Evolutionary conservation across 2,797 vertebrate genomes (phyloP), one percentile per base, ranked within the genome.

Genomic region (Oryzias dopingdopingensis): DNA sequence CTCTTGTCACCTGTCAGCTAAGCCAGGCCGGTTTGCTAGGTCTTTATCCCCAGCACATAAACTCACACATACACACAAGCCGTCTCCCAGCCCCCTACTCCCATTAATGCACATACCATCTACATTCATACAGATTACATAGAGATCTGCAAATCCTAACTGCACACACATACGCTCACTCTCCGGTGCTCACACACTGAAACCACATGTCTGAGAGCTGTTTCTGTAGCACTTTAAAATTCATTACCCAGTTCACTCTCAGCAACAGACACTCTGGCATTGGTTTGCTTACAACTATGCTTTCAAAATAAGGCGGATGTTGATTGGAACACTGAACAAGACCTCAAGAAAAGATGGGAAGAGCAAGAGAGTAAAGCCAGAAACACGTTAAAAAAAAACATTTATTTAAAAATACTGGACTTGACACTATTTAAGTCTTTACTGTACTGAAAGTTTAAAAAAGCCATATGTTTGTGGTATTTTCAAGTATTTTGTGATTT

Each of bases 1-100:
- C 88, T 88, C 92, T 93, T 93, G 92, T 93, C 91, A 93, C 91
- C 92, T 93, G 92, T 93, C 92, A 93, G 84, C 91, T 92, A 92
- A 93, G 91, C 91, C 90, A 82, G 92, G 84, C 91, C 88, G 89
- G 87, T 90, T 91, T 90, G 88, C 86, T 91, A 93, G 91, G 91
- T 93, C 92, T 93, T 92, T 93, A 93, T 93, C 90, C 91, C 75
- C 86, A 62, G 76, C 86, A 88, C 89, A 91, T 89, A 91, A 84
- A 90, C 87, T 84, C 84, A 81, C 74, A 86, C 77, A 66, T 85
- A 84, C 72, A 85, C 78, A 80, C 78, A 75, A 77, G 56, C 72
- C 82, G 74, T 89, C 89, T 88, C 79, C 81, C 81, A 79, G 75
- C 84, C 84, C 84, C 20, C 86, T 82, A 76, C 59, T 62, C 69